Conservation (phyloP, 1,140 invertebrate genomes). For the Aphelenchoides fujianensis region DNA sequence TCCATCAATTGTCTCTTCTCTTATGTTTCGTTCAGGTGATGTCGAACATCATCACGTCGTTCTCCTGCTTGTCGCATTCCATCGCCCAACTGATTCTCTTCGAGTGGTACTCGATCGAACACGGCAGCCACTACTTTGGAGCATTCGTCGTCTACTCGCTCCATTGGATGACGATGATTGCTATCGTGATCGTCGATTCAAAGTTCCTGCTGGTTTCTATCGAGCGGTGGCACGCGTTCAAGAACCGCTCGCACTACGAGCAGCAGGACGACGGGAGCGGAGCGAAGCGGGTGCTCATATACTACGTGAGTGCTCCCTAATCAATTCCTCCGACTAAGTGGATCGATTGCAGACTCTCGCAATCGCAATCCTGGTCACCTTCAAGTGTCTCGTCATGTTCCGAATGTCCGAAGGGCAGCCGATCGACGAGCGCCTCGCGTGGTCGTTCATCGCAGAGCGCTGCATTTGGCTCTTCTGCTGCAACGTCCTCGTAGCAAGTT, state of each 20-base stretch:
- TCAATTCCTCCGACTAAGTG: too few species aligned
- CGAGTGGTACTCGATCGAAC: neutral
- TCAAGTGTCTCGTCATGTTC: neutral
- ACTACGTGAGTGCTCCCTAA: neutral
- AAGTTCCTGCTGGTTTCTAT: neutral
- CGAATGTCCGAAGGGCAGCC: neutral
- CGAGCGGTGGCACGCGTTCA: neutral
- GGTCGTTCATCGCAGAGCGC: neutral
- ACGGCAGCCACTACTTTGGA: neutral
- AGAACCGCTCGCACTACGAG: slow-evolving; percentile 5
- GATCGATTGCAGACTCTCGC: neutral
- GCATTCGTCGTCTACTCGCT: neutral
- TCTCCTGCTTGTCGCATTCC: neutral
- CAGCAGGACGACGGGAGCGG: neutral
- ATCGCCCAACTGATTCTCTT: neutral
- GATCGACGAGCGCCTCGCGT: neutral
- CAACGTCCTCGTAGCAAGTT: neutral
- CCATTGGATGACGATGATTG: neutral
- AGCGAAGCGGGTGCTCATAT: neutral
- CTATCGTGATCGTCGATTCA: neutral
- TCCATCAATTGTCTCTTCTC: neutral
- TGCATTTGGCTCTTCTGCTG: neutral
- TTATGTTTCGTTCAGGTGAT: neutral
- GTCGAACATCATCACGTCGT: neutral
- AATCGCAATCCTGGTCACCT: neutral